These are phyloP conservation scores for Tragelaphus strepsiceros DNA, from an alignment of 2,113 vertebrate genomes.

Conservation along the genomic window DNA sequence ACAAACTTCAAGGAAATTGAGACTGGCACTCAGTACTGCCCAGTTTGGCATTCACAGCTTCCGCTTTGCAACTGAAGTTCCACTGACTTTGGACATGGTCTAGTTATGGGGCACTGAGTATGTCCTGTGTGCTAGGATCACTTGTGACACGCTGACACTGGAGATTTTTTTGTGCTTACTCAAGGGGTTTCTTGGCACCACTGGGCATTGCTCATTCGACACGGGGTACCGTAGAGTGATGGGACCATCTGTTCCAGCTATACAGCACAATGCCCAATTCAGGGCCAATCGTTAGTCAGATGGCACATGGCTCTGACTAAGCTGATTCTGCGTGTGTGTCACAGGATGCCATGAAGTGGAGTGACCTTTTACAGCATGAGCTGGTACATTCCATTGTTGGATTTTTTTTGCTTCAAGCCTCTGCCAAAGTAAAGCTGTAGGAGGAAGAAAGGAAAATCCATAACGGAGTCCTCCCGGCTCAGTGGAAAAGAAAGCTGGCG, in stretches of 20 bases:
- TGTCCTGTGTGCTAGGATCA: neutral
- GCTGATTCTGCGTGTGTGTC: neutral
- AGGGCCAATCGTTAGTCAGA: neutral
- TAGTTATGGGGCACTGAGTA: neutral
- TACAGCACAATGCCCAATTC: slow-evolving; percentile 44
- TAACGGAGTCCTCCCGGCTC: neutral
- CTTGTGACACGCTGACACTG: neutral
- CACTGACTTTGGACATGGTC: neutral
- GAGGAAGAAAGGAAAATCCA: neutral
- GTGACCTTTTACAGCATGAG: slow-evolving; percentile 8
- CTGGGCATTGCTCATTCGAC: slow-evolving; percentile 44
- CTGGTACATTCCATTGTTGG: slow-evolving; percentile 26
- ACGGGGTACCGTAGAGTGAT: neutral
- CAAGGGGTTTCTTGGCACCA: slow-evolving; percentile 3
- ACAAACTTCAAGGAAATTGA: neutral
- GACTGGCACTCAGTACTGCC: neutral
- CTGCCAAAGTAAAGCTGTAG: neutral
- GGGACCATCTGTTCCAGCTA: slow-evolving; percentile 29
- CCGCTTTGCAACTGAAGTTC: neutral
- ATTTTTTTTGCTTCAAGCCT: neutral
- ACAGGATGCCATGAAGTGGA: neutral
- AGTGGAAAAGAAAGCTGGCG: neutral
- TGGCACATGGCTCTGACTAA: slow-evolving; percentile 29
- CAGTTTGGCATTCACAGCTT: neutral
- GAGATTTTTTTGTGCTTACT: neutral